These are phyloP conservation scores for Ellobium chinense DNA, from an alignment of 2,888 invertebrate species.

Conservation along the genomic window DNA sequence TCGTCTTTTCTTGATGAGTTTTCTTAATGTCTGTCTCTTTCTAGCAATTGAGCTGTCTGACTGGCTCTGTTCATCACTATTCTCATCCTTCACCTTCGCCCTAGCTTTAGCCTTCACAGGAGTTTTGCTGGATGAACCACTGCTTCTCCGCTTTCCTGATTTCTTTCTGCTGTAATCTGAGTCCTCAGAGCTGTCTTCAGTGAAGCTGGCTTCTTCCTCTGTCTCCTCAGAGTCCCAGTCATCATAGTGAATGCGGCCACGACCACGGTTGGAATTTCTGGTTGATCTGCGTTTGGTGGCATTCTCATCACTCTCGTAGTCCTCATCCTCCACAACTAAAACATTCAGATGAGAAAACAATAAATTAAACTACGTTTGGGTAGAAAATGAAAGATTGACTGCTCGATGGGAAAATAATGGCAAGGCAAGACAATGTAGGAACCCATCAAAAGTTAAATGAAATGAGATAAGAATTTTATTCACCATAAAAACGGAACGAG, in stretches of 20 bases:
- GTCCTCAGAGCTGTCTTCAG: slow-evolving; percentile 49
- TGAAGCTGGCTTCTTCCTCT: slow-evolving; percentile 55
- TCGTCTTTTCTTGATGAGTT: slow-evolving; percentile 46
- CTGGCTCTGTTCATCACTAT: slow-evolving; percentile 46
- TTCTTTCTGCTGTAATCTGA: slow-evolving; percentile 28
- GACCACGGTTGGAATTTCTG: slow-evolving; percentile 56
- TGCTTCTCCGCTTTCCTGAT: slow-evolving; percentile 34
- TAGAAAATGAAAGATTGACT: no score
- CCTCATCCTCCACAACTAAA: slow-evolving; percentile 69
- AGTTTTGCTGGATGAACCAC: slow-evolving; percentile 27
- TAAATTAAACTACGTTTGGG: no score
- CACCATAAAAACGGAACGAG: no score
- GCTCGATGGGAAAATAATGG: no score
- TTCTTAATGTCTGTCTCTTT: slow-evolving; percentile 41
- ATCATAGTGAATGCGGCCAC: slow-evolving; percentile 59
- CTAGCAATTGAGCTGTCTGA: slow-evolving; percentile 43
- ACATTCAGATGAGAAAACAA: no score
- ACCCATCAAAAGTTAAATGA: no score
- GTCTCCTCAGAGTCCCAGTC: slow-evolving; percentile 61
- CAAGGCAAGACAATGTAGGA: no score
- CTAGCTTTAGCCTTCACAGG: slow-evolving; percentile 35
- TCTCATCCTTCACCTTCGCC: slow-evolving; percentile 42
- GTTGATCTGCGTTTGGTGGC: slow-evolving; percentile 53
- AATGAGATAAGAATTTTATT: no score
- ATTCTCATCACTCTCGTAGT: slow-evolving; percentile 66